These are phyloP conservation scores for Gorsachius magnificus DNA, from an alignment of 2,797 vertebrate species.

Conservation along the genomic window DNA sequence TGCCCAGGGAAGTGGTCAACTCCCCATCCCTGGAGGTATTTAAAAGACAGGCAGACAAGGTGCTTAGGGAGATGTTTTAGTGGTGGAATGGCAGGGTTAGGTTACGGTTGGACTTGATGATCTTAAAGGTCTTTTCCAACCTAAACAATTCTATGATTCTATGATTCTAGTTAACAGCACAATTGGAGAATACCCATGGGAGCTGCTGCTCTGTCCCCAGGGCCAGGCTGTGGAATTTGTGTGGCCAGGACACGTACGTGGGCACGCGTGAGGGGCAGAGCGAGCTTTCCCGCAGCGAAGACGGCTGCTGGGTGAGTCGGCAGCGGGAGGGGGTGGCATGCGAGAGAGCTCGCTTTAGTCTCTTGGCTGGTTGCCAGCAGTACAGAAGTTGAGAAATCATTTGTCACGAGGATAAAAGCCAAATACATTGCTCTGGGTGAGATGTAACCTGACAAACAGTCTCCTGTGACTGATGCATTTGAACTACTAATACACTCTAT, in stretches of 20 bases:
- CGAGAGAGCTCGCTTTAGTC: neutral
- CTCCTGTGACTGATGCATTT: constrained; percentile 57
- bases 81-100: no score
- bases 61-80: no score
- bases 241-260: fast-evolving
- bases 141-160: no score
- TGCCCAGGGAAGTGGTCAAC: no score
- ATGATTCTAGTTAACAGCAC: neutral
- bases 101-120: no score
- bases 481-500: constrained; percentile 53
- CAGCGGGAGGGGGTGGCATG: neutral
- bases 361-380: constrained; percentile 26
- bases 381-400: constrained; percentile 62
- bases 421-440: constrained; percentile 57
- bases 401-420: constrained; percentile 70
- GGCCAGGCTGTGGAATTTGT: neutral
- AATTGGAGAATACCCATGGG: neutral
- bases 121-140: no score
- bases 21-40: no score
- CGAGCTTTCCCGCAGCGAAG: neutral
- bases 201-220: neutral
- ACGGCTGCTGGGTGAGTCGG: neutral
- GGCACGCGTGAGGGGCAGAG: neutral
- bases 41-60: no score
- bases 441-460: constrained; percentile 69